These are phyloP conservation scores for Sturmia bella DNA, from an alignment of 2,888 invertebrate genomes.

Conservation along the genomic window DNA sequence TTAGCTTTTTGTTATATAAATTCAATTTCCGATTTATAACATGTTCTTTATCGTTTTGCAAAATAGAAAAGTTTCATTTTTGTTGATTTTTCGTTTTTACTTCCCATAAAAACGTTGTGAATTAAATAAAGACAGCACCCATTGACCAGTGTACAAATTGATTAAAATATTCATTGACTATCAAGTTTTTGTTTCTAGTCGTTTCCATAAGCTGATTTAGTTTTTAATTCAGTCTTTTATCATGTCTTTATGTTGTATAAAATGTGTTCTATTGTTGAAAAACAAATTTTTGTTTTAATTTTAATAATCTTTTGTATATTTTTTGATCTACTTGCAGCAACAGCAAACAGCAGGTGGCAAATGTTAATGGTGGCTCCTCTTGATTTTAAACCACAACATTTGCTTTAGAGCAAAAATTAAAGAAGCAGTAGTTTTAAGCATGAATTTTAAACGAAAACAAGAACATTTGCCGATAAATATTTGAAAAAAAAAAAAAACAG, in stretches of 20 bases:
- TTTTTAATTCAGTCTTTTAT: slow-evolving; percentile 34
- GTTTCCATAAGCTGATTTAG: slow-evolving; percentile 51
- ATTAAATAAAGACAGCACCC: slow-evolving; percentile 25
- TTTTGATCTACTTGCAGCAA: slow-evolving; percentile 54
- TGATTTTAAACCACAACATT: slow-evolving; percentile 18
- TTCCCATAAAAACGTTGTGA: neutral
- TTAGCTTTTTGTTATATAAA: neutral
- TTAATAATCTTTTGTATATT: slow-evolving; percentile 43
- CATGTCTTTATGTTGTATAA: slow-evolving; percentile 24
- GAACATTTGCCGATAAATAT: slow-evolving; percentile 41
- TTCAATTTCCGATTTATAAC: slow-evolving; percentile 53
- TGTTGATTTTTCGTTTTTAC: slow-evolving; percentile 1
- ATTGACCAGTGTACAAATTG: slow-evolving; percentile 18
- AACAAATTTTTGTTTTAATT: slow-evolving; percentile 22
- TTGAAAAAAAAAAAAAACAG: no score
- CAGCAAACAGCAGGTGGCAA: slow-evolving; percentile 61
- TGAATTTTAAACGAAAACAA: slow-evolving; percentile 17
- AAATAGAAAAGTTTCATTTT: neutral
- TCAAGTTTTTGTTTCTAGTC: slow-evolving; percentile 24
- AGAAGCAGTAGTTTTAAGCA: slow-evolving; percentile 5
- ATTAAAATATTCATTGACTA: slow-evolving; percentile 37
- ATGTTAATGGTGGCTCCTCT: slow-evolving; percentile 47
- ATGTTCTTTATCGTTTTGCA: neutral
- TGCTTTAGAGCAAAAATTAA: neutral
- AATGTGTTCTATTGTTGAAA: slow-evolving; percentile 40